These are phyloP conservation scores for Contarinia nasturtii DNA, from an alignment of 1,140 invertebrate genomes.

Conservation along the genomic window DNA sequence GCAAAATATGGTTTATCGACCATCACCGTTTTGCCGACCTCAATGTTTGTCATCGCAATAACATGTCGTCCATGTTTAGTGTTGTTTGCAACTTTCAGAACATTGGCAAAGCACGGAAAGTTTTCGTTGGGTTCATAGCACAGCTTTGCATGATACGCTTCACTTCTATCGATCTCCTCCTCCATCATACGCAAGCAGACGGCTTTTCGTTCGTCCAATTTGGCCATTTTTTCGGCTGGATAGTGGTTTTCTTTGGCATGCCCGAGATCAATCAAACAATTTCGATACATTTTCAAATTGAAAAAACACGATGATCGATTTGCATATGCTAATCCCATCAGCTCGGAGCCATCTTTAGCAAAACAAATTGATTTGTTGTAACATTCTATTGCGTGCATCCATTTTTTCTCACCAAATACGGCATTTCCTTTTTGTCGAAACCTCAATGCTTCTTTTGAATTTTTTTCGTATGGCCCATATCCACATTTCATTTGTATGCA, in stretches of 20 bases:
- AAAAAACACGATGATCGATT: constrained; percentile 51
- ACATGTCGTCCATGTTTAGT: not conserved
- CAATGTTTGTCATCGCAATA: not conserved
- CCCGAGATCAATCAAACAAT: constrained; percentile 37
- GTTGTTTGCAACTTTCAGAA: not conserved
- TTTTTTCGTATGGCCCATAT: not conserved
- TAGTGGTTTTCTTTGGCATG: constrained; percentile 27
- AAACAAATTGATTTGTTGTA: constrained; percentile 40
- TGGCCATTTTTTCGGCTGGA: constrained; percentile 29
- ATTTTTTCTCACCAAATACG: not conserved
- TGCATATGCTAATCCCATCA: constrained; percentile 40
- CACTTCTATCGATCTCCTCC: constrained; percentile 12
- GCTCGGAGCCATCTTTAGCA: constrained; percentile 30
- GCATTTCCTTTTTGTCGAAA: not conserved
- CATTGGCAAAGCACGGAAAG: not conserved
- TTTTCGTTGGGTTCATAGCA: constrained; percentile 21
- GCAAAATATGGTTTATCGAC: not conserved
- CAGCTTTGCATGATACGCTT: constrained; percentile 19
- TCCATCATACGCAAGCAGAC: constrained; percentile 24
- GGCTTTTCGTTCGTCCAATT: constrained; percentile 28
- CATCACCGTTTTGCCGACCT: not conserved
- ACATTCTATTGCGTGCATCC: constrained; percentile 28
- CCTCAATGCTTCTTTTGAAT: not conserved
- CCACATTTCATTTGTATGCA: not conserved
- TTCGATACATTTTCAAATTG: constrained; percentile 34